Evolutionary conservation across 2,888 invertebrate species (phyloP).

Genomic region (Cheiracanthium punctorium): DNA sequence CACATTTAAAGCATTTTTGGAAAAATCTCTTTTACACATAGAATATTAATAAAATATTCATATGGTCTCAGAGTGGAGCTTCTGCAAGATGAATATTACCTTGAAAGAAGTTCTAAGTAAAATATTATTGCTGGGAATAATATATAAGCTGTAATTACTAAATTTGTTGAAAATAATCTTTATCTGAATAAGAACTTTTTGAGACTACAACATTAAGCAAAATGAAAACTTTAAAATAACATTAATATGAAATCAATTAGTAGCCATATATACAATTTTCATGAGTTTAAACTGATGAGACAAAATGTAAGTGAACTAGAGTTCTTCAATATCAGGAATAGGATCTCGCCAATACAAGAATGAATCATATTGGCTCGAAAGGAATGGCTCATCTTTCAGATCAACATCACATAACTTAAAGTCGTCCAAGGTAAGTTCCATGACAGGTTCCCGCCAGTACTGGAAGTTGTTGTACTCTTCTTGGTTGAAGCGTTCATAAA

Average conservation of each 20-base stretch:
- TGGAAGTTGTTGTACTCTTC: conserved; percentile 65
- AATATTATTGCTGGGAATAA: too few species aligned
- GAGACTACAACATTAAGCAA: too few species aligned
- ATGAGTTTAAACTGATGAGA: conserved; percentile 21
- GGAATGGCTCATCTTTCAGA: conserved; percentile 7
- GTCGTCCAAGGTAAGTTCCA: conserved; percentile 56
- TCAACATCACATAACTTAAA: conserved; percentile 20
- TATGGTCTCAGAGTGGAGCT: background rate
- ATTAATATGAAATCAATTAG: background rate
- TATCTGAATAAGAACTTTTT: too few species aligned
- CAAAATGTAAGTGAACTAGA: conserved; percentile 44
- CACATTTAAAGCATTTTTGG: too few species aligned
- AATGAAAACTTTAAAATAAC: too few species aligned
- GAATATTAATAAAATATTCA: background rate
- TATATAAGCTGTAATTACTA: too few species aligned
- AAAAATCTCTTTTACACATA: background rate
- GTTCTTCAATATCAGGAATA: conserved; percentile 58
- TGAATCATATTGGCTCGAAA: conserved; percentile 47
- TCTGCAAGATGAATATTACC: too few species aligned
- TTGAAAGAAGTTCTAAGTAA: too few species aligned
- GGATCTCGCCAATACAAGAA: conserved; percentile 68
- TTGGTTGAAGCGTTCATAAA: conserved; percentile 32
- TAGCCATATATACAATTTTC: background rate
- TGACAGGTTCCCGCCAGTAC: conserved; percentile 67
- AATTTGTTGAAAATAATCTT: too few species aligned